These are phyloP conservation scores for Anguilla megastoma DNA, from an alignment of 2,797 vertebrate genomes.

Conservation along the genomic window DNA sequence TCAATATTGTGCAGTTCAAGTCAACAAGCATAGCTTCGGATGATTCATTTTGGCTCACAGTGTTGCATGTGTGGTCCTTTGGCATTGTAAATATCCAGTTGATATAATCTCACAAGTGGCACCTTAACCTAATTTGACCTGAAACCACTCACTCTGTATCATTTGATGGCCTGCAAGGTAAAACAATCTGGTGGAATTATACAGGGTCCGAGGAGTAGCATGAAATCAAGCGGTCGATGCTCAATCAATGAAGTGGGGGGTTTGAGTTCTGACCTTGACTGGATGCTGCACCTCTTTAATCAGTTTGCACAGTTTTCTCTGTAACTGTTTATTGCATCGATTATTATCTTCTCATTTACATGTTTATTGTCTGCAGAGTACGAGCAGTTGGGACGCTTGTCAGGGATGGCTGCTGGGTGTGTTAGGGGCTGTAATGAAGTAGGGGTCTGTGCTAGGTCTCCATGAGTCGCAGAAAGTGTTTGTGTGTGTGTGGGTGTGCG, in stretches of 20 bases:
- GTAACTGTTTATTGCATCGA: conserved; percentile 35
- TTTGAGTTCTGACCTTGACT: conserved; percentile 43
- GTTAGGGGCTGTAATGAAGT: neutral
- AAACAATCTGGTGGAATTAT: conserved; percentile 39
- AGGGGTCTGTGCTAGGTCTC: neutral
- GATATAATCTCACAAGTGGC: neutral
- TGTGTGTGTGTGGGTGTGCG: neutral
- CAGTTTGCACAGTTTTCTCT: conserved; percentile 18
- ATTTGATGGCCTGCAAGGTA: neutral
- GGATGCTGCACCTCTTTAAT: conserved; percentile 36
- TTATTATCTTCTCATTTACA: conserved; percentile 47
- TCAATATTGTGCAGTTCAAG: neutral
- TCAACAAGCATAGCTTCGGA: neutral
- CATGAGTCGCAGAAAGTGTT: neutral
- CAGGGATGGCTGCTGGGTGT: neutral
- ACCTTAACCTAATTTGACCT: neutral
- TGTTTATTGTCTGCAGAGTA: conserved; percentile 59
- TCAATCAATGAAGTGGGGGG: conserved; percentile 38
- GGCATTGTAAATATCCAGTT: neutral
- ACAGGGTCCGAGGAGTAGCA: conserved; percentile 10
- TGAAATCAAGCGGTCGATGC: neutral
- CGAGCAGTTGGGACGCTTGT: conserved; percentile 31
- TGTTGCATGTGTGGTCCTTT: neutral
- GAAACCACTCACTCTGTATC: neutral
- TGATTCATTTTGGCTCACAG: neutral